Conservation (phyloP, 2,113 vertebrate species). For the Anser brachyrhynchus region DNA sequence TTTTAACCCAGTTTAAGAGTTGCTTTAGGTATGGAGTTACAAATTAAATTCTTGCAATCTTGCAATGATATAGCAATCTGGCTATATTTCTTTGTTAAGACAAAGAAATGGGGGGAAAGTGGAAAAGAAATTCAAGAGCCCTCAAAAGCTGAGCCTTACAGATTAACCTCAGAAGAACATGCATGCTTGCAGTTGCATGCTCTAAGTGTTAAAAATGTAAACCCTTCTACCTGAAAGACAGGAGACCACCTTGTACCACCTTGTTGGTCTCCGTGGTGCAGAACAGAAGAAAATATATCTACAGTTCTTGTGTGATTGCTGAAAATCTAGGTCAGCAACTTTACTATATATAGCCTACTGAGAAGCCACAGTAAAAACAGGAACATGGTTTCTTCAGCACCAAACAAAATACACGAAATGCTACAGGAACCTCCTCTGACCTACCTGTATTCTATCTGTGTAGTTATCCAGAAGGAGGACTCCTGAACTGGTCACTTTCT, state of each 20-base stretch:
- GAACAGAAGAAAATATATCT: not conserved
- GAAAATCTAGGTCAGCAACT: not conserved
- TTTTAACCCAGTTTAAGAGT: not conserved
- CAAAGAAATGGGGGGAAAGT: not conserved
- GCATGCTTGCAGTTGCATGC: not conserved
- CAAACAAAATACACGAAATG: not conserved
- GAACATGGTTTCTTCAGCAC: not conserved
- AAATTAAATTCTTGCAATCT: not conserved
- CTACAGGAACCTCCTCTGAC: not conserved
- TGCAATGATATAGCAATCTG: fast-evolving
- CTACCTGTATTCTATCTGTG: slow-evolving; percentile 96
- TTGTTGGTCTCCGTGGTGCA: not conserved
- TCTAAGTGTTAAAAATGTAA: not conserved
- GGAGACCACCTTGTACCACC: not conserved
- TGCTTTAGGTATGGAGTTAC: not conserved
- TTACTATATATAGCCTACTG: fast-evolving
- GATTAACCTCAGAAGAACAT: fast-evolving
- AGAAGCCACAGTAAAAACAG: not conserved
- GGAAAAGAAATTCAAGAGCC: not conserved
- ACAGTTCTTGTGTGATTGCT: not conserved
- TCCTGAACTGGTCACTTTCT: slow-evolving; percentile 97
- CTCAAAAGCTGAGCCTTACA: not conserved
- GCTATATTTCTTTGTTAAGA: not conserved
- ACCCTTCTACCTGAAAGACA: not conserved
- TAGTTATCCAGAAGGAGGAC: slow-evolving; percentile 97